Base-by-base conservation (phyloP, 2,888 invertebrate species). In the Dasypogon diadema region DNA sequence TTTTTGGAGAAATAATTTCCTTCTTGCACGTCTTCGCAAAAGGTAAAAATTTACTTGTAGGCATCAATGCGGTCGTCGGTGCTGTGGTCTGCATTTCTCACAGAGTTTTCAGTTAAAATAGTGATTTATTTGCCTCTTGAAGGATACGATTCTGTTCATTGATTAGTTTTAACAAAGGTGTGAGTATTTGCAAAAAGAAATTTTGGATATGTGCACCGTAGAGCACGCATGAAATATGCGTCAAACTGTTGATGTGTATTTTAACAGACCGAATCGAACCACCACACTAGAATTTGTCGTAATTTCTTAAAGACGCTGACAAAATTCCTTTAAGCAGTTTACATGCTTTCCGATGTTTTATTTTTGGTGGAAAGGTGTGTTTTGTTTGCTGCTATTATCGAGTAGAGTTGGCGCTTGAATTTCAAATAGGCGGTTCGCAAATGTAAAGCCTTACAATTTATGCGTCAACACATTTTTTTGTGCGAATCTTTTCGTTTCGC, bases 221-320 rank as follows among this genome's bases (percentile, higher is more conserved):
- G 3, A 37, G n/a, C 68, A 70, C 54, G 70, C 70, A 70, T 18
- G 54, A 54, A 54, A 70, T 70, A 34, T 70, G 30, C 54, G 70
- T 54, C 70, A 54, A 48, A 30, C 70, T 70, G 68, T 48, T 48
- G 70, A 70, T 51, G 65, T 68, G 65, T 68, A 26, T 48, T 48
- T 68, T 68, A 26, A n/a, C 6, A 65, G 58, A 18, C 58, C 26
- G 18, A 18, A 26, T 2, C 42, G 2, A 30, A 16, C 58, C 26
- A 55, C 22, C 55, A 22, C 55, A 24, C 22, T n/a, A 21, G 55
- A n/a, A 22, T 12, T 24, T 24, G 56, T n/a, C 0, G 42, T 21
- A 37, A 22, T 16, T 30, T 51, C 26, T 30, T 26, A 16, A 18
- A 51, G 16, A 16, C 12, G 26, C 24, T 10, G 14, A 48, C 30